Evolutionary conservation across 2,888 invertebrate genomes (phyloP), one percentile per base, ranked within the genome.

Genomic region (Orthosia incerta): DNA sequence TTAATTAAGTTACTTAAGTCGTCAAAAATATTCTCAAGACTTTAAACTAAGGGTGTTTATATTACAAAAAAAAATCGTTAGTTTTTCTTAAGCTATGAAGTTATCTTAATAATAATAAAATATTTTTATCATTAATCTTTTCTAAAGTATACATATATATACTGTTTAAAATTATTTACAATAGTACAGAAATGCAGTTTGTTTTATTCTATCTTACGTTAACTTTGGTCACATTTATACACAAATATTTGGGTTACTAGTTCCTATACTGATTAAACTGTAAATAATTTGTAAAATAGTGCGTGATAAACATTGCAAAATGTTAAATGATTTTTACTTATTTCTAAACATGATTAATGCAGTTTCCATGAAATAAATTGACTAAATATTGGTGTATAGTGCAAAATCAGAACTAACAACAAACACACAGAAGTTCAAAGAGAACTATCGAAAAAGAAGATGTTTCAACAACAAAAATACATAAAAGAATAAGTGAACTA

Each of bases 201-300:
- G 5, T 56, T 62, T 69, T 75, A 72, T 45, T 71, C 56, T 71
- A 82, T 76, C 61, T 83, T 72, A 82, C 3, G 31, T 66, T 87
- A 85, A 45, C 84, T 87, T 85, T 85, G 85, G 85, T 85, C 85
- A 86, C 69, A 78, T 80, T 70, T 74, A 74, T 82, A 82, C 70
- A 85, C 69, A 65, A 45, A 71, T 51, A 16, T 63, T 80, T 62
- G 61, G 48, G 16, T 64, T 62, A 61, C 51, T 84, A 68, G n/a
- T 20, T 57, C 50, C 45, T 75, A 39, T 39, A 81, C 39, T 26
- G 13, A 48, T 51, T 51, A 51, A 51, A 51, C 3, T 57, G n/a
- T 74, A 71, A 13, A 79, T 4, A 70, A 56, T 70, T 26, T 71
- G 12, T 55, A n/a, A 39, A 78, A 7, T 48, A 31, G 20, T 46